Evolutionary conservation across 2,797 vertebrate species (phyloP).

Genomic region (Sciaenops ocellatus): DNA sequence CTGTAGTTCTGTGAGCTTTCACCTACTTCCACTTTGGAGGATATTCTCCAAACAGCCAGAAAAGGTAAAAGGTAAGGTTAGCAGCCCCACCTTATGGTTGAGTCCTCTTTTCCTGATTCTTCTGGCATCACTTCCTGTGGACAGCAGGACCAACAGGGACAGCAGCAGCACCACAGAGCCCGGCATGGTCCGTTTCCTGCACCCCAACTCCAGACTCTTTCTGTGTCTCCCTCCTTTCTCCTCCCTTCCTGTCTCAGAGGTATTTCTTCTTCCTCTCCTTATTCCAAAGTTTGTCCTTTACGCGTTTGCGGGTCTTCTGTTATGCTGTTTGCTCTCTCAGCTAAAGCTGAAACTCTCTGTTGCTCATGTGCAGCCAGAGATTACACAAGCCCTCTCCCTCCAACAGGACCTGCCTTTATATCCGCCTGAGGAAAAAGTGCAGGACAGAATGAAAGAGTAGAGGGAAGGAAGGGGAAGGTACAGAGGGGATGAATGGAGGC

Average conservation of each 20-base stretch:
- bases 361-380: conserved; percentile 70
- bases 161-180: conserved; percentile 71
- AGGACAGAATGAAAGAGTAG: conserved; percentile 61
- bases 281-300: conserved; percentile 28
- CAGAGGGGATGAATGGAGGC: conserved; percentile 57
- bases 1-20: conserved; percentile 47
- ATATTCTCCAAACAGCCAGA: background rate
- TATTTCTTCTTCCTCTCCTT: conserved; percentile 39
- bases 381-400: conserved; percentile 73
- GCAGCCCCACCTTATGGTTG: conserved; percentile 83
- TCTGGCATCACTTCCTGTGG: conserved; percentile 75
- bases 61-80: conserved; percentile 37
- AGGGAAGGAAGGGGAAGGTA: conserved; percentile 48
- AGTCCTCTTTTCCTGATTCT: conserved; percentile 84
- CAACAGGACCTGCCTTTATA: conserved; percentile 69
- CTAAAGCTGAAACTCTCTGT: conserved; percentile 49
- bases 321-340: conserved; percentile 38
- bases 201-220: conserved; percentile 35
- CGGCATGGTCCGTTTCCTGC: conserved; percentile 73
- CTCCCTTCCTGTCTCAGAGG: conserved; percentile 27
- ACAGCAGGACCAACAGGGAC: conserved; percentile 79
- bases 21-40: conserved; percentile 31
- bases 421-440: conserved; percentile 64
- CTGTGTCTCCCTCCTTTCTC: conserved; percentile 21
- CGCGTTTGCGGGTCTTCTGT: conserved; percentile 27